Evolutionary conservation across 1,140 invertebrate species (phyloP), one percentile per base, ranked within the genome.

Genomic region (Diorhabda sublineata): DNA sequence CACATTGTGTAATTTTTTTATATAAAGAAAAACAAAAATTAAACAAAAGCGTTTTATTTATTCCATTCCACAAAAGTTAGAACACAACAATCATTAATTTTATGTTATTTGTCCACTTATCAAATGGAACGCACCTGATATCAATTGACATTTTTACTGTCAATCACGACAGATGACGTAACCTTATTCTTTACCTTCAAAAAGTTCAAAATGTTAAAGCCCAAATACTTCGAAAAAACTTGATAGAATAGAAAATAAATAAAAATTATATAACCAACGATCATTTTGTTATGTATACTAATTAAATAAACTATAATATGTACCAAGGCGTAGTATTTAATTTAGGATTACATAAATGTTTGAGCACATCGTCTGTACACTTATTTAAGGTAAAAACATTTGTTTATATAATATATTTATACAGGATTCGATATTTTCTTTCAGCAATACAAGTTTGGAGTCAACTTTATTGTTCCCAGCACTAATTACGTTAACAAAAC

Each of bases 401-500:
- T 52, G n/a, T 52, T 52, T 8, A 52, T 52, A 52, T 52, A 52
- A 2, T 52, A 52, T 52, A 52, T 52, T 6, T 52, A 52, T 3
- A n/a, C 4, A 2, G 6, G n/a, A 52, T 8, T 52, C 6, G n/a
- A 8, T 8, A 52, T 52, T 52, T 52, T 52, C 2, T 52, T 52
- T 52, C n/a, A 52, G 47, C 47, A 52, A 52, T 52, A 52, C 47
- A 52, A 52, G n/a, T 52, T 6, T 52, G 47, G 42, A 7, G 47
- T 58, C 6, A 70, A 67, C 43, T 57, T 63, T 26, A n/a, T 43
- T 11, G 45, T 62, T 9, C 70, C 70, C 3, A 6, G 52, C 5
- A 64, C 66, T n/a, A 64, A 44, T 52, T 78, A 74, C 68, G 76
- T 78, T 44, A 75, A 73, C 66, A 73, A 78, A 67, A 73, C 75